phyloP scores from a whole-genome alignment of 1,140 invertebrate species.

The Muscidifurax raptorellus region DNA sequence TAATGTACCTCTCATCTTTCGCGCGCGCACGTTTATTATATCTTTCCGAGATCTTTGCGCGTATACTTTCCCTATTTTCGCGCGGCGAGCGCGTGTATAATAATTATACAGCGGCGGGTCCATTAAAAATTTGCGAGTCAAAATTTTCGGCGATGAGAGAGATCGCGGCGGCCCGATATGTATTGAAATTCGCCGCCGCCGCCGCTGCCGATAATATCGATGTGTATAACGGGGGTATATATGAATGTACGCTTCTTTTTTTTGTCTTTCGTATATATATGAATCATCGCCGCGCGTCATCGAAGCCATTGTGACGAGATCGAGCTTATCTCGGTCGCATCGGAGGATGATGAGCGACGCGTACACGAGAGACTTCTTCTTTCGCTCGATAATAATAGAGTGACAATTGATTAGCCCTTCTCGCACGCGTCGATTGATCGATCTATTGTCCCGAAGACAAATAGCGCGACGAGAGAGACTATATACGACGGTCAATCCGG shows the following conservation, averaged over 20 bases:
- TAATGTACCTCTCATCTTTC: too few relatives aligned
- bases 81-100: too few relatives aligned
- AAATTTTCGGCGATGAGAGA: slow-evolving; percentile 7
- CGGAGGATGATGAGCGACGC: not conserved
- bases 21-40: not conserved
- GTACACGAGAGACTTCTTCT: slow-evolving; percentile 21
- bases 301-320: not conserved
- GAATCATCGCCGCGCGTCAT: slow-evolving; percentile 15
- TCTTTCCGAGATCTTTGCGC: not conserved
- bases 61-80: not conserved
- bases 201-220: slow-evolving; percentile 45
- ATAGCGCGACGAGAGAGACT: not conserved
- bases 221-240: not conserved
- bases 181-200: slow-evolving; percentile 35
- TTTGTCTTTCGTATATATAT: not conserved
- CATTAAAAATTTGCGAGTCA: slow-evolving; percentile 41
- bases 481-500: not conserved
- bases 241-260: too few relatives aligned
- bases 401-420: slow-evolving; percentile 46
- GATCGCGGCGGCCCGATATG: slow-evolving; percentile 21
- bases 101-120: not conserved
- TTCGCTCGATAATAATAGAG: not conserved
- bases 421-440: slow-evolving; percentile 34
- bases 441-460: slow-evolving; percentile 39
- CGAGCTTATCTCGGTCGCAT: not conserved